A percentile compares a stretch with the other conserved stretches of the same genome.
Conservation (phyloP, 2,888 invertebrate species). For the Coelinius sp. region DNA sequence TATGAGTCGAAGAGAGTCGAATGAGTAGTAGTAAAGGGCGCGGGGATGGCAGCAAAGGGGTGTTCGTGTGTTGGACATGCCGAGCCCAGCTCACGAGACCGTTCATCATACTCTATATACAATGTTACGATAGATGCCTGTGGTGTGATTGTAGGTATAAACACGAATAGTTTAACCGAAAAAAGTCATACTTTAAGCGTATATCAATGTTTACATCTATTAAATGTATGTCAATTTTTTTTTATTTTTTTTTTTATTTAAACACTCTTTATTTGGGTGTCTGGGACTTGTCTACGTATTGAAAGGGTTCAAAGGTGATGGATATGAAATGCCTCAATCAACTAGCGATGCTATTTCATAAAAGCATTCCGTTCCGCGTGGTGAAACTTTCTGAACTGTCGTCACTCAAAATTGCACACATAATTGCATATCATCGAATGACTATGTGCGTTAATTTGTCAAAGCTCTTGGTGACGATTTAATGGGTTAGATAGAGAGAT, state of each 20-base stretch:
- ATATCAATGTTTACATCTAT: neutral
- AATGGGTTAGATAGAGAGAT: neutral
- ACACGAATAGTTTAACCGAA: slow-evolving; percentile 13
- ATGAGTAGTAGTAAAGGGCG: slow-evolving; percentile 29
- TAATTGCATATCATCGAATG: slow-evolving; percentile 27
- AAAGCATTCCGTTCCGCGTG: slow-evolving; percentile 68
- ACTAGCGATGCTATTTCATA: slow-evolving; percentile 64
- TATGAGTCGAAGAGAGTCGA: slow-evolving; percentile 28
- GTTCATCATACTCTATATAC: slow-evolving; percentile 14
- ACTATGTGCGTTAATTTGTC: neutral
- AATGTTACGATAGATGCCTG: slow-evolving; percentile 20
- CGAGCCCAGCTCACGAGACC: neutral
- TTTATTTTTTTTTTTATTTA: too few species aligned
- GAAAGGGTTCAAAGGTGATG: slow-evolving; percentile 24
- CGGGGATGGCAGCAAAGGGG: slow-evolving; percentile 37
- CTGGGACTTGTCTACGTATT: neutral
- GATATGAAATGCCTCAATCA: slow-evolving; percentile 68
- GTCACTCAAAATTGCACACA: neutral
- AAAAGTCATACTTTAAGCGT: neutral
- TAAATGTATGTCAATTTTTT: neutral
- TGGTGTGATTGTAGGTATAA: slow-evolving; percentile 14
- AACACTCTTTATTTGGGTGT: neutral
- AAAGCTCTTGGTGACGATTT: neutral
- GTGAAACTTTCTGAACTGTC: slow-evolving; percentile 54
- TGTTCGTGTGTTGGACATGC: slow-evolving; percentile 4